Conservation (phyloP, 2,888 invertebrate genomes). For the Amiota communis region DNA sequence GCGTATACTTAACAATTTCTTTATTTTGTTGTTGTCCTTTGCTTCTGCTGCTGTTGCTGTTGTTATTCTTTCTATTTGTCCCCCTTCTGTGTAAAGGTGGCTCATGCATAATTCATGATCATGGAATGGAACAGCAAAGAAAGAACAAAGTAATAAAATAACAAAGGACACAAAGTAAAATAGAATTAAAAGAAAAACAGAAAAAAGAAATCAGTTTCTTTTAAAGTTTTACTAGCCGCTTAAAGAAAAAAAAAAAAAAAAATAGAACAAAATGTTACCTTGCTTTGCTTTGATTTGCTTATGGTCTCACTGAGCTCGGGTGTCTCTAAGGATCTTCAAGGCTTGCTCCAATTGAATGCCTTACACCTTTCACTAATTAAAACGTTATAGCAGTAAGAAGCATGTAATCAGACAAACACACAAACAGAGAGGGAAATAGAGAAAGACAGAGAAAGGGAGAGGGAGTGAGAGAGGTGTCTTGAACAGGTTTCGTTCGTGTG, state of each 20-base stretch:
- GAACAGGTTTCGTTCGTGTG: neutral
- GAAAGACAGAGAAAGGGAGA: no score
- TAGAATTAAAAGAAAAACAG: neutral
- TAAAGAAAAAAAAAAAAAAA: no score
- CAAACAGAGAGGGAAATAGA: neutral
- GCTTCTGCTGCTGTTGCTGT: neutral
- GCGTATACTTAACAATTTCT: slow-evolving; percentile 5
- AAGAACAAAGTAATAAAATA: neutral
- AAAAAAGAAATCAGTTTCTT: neutral
- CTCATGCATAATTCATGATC: slow-evolving; percentile 23
- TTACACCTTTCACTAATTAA: no score
- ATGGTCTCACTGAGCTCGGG: no score
- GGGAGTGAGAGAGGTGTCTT: no score
- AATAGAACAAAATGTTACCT: no score
- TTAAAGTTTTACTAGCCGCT: no score
- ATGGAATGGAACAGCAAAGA: neutral
- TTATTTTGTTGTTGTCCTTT: neutral
- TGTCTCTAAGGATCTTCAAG: no score
- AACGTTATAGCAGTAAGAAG: no score
- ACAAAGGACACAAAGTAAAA: neutral
- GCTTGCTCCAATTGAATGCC: no score
- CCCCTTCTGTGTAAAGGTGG: neutral
- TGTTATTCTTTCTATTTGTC: neutral
- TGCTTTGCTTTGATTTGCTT: no score
- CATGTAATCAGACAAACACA: no score